Evolutionary conservation across 2,113 vertebrate species (phyloP), one percentile per base, ranked within the genome.

Genomic region (Gallinago jamesoni): DNA sequence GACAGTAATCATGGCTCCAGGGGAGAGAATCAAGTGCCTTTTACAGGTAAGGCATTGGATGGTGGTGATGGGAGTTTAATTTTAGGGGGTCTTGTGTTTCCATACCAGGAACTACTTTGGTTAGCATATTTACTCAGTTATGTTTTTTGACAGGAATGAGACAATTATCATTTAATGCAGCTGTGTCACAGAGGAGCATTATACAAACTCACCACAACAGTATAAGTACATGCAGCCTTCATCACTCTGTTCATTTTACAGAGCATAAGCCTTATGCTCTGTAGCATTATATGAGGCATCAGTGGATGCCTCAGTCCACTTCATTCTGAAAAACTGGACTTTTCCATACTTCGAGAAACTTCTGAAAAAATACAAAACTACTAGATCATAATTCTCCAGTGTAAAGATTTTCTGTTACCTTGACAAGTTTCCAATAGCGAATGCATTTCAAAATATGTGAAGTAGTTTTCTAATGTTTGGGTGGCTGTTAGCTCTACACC

Each of bases 1-100:
- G 47, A 99, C 99, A 10, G 99, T 94, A 85, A 99, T 99, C 96
- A 99, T 99, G 99, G 98, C 99, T 94, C 99, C 99, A 33, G 99
- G 99, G 96, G 99, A 99, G 96, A 98, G 99, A 77, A 99, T 99
- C 97, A 99, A 99, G 98, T 99, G 99, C 96, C 98, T 99, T 80
- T 98, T 99, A 80, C 99, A 99, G 99, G 99, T 99, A 94, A 98
- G 98, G 41, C 39, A 28, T 55, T 88, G 73, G 31, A 19, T 79
- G 59, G 23, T 88, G 55, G 30, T 14, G 27, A 27, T 47, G 66
- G 55, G 56, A 91, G 50, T 83, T 94, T 64, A 56, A 87, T 69
- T 67, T 66, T 41, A 91, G 63, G 18, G 18, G 47, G 9, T 59
- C 27, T 79, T 53, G 43, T 73, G 69, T 79, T 94, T 64, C 62